These are phyloP conservation scores for Gortyna flavago DNA, from an alignment of 2,888 invertebrate species.

Conservation along the genomic window DNA sequence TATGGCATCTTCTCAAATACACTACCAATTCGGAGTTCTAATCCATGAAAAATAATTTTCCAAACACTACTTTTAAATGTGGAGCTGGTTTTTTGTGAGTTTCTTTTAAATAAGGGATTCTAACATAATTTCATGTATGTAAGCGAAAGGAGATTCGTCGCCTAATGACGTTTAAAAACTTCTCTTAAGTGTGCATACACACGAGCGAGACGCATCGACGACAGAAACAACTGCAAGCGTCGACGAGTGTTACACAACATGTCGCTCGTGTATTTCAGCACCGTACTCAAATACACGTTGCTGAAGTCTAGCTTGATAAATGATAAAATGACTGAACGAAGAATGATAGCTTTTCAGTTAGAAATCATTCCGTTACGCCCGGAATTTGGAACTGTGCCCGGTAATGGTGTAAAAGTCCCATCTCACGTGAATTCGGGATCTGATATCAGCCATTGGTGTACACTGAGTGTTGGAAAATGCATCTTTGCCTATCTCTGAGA, in stretches of 20 bases:
- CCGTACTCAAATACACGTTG: no score
- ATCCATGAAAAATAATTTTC: not conserved
- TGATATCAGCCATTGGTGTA: constrained; percentile 5
- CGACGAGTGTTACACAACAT: no score
- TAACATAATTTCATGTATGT: not conserved
- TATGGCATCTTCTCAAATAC: not conserved
- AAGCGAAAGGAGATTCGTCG: not conserved
- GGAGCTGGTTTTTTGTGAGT: not conserved
- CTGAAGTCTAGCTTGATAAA: not conserved
- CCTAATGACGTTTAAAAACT: not conserved
- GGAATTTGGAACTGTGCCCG: constrained; percentile 35
- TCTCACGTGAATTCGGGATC: not conserved
- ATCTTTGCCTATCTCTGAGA: no score
- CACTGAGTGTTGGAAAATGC: constrained; percentile 9
- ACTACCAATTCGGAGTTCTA: not conserved
- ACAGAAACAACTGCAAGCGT: no score
- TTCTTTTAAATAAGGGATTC: not conserved
- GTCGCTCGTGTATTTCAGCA: no score
- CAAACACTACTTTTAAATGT: not conserved
- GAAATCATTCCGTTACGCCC: not conserved
- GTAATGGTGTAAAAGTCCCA: not conserved
- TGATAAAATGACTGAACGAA: not conserved
- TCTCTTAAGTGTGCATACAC: not conserved
- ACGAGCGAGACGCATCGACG: no score
- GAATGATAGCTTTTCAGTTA: not conserved